These are phyloP conservation scores for Chloebia gouldiae DNA, from an alignment of 2,113 vertebrate species.

Conservation along the genomic window DNA sequence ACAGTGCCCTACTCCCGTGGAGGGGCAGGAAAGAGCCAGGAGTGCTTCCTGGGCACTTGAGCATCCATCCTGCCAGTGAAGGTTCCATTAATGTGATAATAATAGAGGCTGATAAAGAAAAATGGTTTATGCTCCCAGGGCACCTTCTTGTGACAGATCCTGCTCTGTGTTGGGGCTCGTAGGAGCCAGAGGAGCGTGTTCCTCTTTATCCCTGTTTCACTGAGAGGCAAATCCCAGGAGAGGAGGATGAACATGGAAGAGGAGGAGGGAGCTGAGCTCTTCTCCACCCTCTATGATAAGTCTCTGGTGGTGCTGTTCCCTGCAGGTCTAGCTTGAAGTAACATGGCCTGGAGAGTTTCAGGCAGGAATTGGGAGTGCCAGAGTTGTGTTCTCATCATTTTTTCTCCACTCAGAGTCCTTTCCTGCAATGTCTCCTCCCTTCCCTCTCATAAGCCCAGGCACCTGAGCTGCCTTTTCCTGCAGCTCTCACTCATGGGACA, in stretches of 20 bases:
- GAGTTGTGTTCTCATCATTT: neutral
- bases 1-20: neutral
- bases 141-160: neutral
- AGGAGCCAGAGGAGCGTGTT: rapidly evolving
- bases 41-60: neutral
- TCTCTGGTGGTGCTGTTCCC: neutral
- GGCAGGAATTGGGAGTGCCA: neutral
- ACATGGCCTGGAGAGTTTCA: rapidly evolving
- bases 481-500: neutral
- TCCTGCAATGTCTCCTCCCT: neutral
- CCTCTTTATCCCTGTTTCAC: neutral
- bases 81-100: neutral
- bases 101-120: neutral
- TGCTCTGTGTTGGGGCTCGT: rapidly evolving
- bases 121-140: neutral
- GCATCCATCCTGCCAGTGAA: neutral
- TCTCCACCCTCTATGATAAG: neutral
- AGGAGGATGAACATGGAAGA: neutral
- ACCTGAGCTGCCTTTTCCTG: neutral
- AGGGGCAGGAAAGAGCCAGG: neutral
- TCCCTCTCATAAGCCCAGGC: neutral
- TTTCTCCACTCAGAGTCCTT: neutral
- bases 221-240: neutral
- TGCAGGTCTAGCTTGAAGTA: neutral
- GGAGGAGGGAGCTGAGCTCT: neutral